Conservation (phyloP, 2,797 vertebrate genomes). For the Sparidentex hasta region DNA sequence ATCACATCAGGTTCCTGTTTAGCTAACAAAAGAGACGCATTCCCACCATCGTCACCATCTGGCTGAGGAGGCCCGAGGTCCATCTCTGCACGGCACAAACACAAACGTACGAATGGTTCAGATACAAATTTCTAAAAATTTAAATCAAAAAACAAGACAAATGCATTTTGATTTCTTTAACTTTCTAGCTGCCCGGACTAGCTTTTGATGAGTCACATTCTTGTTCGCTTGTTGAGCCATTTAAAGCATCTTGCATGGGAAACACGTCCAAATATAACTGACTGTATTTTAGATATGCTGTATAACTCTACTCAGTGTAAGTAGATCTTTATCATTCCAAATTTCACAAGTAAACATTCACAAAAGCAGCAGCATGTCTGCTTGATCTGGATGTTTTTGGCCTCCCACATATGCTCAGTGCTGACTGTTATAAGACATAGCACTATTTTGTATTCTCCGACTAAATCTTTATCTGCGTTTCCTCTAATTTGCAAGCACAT, state of each 20-base stretch:
- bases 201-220: not conserved
- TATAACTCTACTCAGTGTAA: not conserved
- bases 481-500: slow-evolving; percentile 12
- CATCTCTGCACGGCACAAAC: not conserved
- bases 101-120: not conserved
- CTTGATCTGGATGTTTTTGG: not conserved
- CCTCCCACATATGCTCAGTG: not conserved
- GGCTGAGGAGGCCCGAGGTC: not conserved
- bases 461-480: not conserved
- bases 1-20: slow-evolving; percentile 1
- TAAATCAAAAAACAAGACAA: not conserved
- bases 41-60: slow-evolving; percentile 1
- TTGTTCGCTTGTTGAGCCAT: no score
- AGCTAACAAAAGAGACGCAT: not conserved
- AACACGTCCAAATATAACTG: not conserved
- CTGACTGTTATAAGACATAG: not conserved
- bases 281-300: not conserved
- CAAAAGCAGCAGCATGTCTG: not conserved
- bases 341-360: not conserved
- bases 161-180: not conserved
- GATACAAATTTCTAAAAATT: no score
- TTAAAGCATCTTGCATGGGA: not conserved
- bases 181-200: not conserved
- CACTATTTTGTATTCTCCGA: not conserved
- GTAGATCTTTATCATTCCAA: not conserved